Evolutionary conservation across 2,797 vertebrate species (phyloP).

Genomic region (Cirrhinus mrigala): DNA sequence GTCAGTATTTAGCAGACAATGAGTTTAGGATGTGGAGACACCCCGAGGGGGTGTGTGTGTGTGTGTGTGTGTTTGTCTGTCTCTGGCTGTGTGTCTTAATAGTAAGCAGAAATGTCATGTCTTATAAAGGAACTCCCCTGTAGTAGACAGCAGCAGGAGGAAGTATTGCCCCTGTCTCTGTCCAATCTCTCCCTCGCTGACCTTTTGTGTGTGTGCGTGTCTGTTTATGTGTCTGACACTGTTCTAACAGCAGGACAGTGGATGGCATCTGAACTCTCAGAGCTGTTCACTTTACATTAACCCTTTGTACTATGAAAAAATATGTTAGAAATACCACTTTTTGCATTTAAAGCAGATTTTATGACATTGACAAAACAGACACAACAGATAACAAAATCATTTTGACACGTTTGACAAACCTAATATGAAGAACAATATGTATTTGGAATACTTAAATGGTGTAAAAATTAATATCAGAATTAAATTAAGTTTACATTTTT

Average conservation of each 20-base stretch:
- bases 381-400: background rate
- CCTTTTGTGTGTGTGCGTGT: slow-evolving; percentile 17
- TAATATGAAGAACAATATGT: background rate
- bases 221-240: slow-evolving; percentile 9
- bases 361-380: background rate
- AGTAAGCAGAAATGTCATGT: slow-evolving; percentile 50
- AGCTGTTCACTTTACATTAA: background rate
- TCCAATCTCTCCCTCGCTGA: slow-evolving; percentile 10
- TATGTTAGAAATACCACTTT: background rate
- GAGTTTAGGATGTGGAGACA: background rate
- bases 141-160: slow-evolving; percentile 18
- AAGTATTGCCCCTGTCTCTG: slow-evolving; percentile 11
- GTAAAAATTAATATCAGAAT: background rate
- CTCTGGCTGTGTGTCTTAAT: slow-evolving; percentile 13
- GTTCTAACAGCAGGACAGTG: slow-evolving; percentile 7
- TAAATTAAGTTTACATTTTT: too few relatives aligned
- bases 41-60: background rate
- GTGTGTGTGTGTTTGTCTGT: background rate
- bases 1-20: background rate
- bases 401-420: background rate
- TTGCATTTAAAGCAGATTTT: background rate
- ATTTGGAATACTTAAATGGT: background rate
- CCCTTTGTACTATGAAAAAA: background rate
- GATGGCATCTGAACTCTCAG: background rate
- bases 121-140: slow-evolving; percentile 23